Evolutionary conservation across 2,797 vertebrate genomes (phyloP).

Genomic region (Myoxocephalus aenaeus): DNA sequence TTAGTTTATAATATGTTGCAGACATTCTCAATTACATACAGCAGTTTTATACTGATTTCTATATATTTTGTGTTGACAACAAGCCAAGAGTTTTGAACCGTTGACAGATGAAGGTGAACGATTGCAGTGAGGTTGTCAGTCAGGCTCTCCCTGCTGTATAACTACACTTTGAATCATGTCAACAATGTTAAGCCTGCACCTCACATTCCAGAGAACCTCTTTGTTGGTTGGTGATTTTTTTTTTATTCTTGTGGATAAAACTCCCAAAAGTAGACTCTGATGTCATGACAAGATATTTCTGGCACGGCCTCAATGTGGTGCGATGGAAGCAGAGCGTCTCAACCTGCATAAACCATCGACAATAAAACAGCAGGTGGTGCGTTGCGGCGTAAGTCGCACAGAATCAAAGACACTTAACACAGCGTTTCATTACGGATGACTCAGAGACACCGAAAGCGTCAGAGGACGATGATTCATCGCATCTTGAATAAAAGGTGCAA

Average conservation of each 20-base stretch:
- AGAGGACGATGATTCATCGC: constrained; percentile 19
- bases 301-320: constrained; percentile 38
- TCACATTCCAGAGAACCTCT: constrained; percentile 34
- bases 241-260: constrained; percentile 43
- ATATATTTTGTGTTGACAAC: not conserved
- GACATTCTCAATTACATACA: not conserved
- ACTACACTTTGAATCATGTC: constrained; percentile 27
- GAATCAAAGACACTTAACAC: constrained; percentile 50
- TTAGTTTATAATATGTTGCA: not conserved
- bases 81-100: not conserved
- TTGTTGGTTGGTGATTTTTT: constrained; percentile 51
- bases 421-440: constrained; percentile 33
- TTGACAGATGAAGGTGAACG: not conserved
- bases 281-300: constrained; percentile 66
- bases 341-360: constrained; percentile 29
- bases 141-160: constrained; percentile 39
- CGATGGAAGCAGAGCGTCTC: constrained; percentile 40
- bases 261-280: constrained; percentile 48
- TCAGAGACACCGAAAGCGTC: constrained; percentile 24
- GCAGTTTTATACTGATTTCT: not conserved
- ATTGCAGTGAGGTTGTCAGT: constrained; percentile 31
- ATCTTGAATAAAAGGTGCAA: constrained; percentile 40
- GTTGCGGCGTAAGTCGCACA: constrained; percentile 4
- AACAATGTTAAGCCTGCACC: constrained; percentile 23
- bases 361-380: constrained; percentile 42